Base-by-base conservation (phyloP, 2,797 vertebrate species). In the Rhinatrema bivittatum region DNA sequence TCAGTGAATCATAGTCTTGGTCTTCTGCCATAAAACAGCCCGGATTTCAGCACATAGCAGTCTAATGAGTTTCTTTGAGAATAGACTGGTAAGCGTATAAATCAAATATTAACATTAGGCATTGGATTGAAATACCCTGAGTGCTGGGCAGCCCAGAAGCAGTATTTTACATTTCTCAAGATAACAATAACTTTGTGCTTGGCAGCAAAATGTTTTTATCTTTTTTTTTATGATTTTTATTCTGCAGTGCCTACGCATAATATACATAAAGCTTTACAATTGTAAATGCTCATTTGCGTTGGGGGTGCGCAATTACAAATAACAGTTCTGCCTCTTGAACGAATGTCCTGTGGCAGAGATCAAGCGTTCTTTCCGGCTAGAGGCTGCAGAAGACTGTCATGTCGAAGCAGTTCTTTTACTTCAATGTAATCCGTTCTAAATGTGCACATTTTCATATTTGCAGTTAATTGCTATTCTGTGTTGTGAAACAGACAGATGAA, bases 21-120 rank as follows among this genome's bases (percentile, higher is more conserved):
- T 28, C 27, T 40, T 20, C 46, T 43, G 29, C 53, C 51, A 52
- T 25, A 39, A 42, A 60, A 60, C 28, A 20, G 32, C 18, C 13
- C 14, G 25, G 53, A 42, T 66, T 39, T 45, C 24, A 56, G 39
- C 14, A 4, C 31, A 15, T 4, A 32, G 19, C 35, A 42, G 26
- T 15, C 2, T 17, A 42, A 34, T 31, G 33, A 23, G 15, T 33
- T 48, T 33, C 12, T 40, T 12, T 7, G 50, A 42, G 25, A 35
- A 25, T 22, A 22, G 25, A 44, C 19, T 18, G 48, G 36, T 16
- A 36, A 34, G 33, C 1, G n/a, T 2, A 6, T 29, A 18, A 28
- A 31, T 48, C 20, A 46, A 18, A 32, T 44, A 30, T 20, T 51
- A 36, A 24, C 19, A 20, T 29, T 20, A 19, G 10, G 10, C 27